Evolutionary conservation across 23 tunicate species (phyloP), one percentile per base, ranked within the genome.

Genomic region (Clavelina lepadiformis): DNA sequence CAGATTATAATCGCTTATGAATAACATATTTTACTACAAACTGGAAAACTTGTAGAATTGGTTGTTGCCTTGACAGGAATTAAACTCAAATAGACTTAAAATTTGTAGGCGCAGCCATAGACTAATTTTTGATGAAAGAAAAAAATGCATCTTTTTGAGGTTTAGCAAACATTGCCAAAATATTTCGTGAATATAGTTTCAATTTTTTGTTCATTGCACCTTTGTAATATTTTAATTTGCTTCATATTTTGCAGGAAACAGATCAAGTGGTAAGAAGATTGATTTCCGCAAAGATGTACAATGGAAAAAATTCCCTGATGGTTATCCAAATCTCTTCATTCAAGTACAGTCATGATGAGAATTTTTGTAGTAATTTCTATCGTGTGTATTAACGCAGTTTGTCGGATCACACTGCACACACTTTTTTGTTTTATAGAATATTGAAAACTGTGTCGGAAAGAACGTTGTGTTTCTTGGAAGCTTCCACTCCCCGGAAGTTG

Each of bases 381-480:
- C n/a, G n/a, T n/a, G n/a, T n/a, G n/a, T n/a, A n/a, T n/a, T n/a
- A n/a, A n/a, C n/a, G n/a, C n/a, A n/a, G n/a, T n/a, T n/a, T n/a
- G n/a, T n/a, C n/a, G n/a, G n/a, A n/a, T n/a, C n/a, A n/a, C n/a
- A n/a, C n/a, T n/a, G n/a, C n/a, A n/a, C n/a, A n/a, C n/a, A n/a
- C n/a, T n/a, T n/a, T n/a, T n/a, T 37, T 36, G 31, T 19, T 63
- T 75, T 67, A 28, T 58, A 80, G 77, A 70, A 86, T 47, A 30
- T 86, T 3, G 73, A 78, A 24, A 36, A 71, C 13, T 86, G 78
- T 33, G 28, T 58, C 25, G 95, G 83, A 11, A 78, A 86, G 35
- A 68, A 86, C 46, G 80, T 86, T 15, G 71, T 80, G 2, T 86
- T 77, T 72, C 76, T 86, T 46, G 95, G 95, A 68, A 86, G 85